Base-by-base conservation (phyloP, 2,797 vertebrate genomes). In the Acomys russatus region DNA sequence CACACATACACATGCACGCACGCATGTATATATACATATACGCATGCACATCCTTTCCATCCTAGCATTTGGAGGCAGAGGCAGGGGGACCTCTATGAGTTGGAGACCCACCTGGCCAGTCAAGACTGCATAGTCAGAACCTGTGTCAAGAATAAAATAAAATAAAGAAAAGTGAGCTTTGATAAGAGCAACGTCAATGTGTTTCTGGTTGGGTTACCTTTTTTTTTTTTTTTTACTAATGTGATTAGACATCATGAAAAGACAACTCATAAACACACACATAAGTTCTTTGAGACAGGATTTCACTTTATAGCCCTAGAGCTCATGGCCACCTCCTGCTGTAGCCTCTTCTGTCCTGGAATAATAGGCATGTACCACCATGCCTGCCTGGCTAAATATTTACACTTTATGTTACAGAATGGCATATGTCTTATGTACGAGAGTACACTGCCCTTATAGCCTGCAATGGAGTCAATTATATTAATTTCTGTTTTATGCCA, bases 401-500 rank as follows among this genome's bases (percentile, higher is more conserved):
- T 78, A 73, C 5, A 82, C 90, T 88, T 82, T 59, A 59, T 35
- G 49, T 56, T 83, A 88, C 80, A 28, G 49, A 90, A 64, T 63
- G 18, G 38, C 23, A 59, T 59, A 59, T 59, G 15, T 59, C 18
- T 59, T 59, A 59, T 38, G 51, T 49, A 66, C 0, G 2, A 18
- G 17, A 78, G 2, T n/a, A 66, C 2, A 74, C 0, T 28, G 73
- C 94, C 35, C 17, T 70, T 88, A 44, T n/a, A n/a, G 71, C 38
- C 38, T 74, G 1, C 18, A 33, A 3, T 5, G 0, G 38, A 33
- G 28, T 79, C 30, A 35, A 87, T 89, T 84, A 17, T 38, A 20
- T 89, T 93, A 12, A 10, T 79, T 93, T 88, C 38, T 33, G 22
- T 76, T 44, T 93, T 64, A 91, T 79, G n/a, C 25, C 54, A 56